phyloP scores from a whole-genome alignment of 2,888 invertebrate genomes.

The Frankliniella intonsa region DNA sequence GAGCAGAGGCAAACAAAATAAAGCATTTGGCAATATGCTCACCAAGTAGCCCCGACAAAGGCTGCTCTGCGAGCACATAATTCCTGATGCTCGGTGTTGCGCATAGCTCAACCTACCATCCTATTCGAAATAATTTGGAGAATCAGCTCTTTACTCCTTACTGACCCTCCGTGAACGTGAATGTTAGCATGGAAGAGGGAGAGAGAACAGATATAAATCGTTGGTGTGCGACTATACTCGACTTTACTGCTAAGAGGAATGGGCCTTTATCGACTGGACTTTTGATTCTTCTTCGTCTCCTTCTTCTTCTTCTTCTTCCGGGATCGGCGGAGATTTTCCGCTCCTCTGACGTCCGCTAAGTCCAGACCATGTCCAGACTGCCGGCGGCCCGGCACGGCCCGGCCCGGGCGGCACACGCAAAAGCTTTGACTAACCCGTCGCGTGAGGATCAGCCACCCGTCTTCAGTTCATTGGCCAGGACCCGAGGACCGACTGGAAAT shows the following conservation, averaged over 20 bases:
- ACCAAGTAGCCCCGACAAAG: too few relatives aligned
- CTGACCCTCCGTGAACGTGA: too few relatives aligned
- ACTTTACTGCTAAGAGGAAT: not conserved
- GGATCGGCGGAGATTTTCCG: not conserved
- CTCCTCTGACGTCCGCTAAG: constrained; percentile 3
- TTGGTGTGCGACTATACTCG: not conserved
- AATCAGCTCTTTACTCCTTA: too few relatives aligned
- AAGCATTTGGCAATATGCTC: not conserved
- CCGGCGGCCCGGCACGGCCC: not conserved
- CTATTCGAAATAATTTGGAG: too few relatives aligned
- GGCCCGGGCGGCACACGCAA: not conserved
- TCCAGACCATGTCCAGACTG: not conserved
- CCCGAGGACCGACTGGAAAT: too few relatives aligned
- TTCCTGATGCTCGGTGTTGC: too few relatives aligned
- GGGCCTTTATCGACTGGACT: too few relatives aligned
- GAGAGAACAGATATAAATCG: not conserved
- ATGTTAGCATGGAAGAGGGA: too few relatives aligned
- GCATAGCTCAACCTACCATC: too few relatives aligned
- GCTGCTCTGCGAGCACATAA: too few relatives aligned
- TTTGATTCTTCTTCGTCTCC: not conserved
- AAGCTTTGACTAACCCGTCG: not conserved
- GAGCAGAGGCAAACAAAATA: not conserved
- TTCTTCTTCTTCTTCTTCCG: not conserved
- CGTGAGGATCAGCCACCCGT: too few relatives aligned
- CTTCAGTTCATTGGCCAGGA: too few relatives aligned